phyloP scores from a whole-genome alignment of 2,888 invertebrate genomes.

The Pyrgus malvae region DNA sequence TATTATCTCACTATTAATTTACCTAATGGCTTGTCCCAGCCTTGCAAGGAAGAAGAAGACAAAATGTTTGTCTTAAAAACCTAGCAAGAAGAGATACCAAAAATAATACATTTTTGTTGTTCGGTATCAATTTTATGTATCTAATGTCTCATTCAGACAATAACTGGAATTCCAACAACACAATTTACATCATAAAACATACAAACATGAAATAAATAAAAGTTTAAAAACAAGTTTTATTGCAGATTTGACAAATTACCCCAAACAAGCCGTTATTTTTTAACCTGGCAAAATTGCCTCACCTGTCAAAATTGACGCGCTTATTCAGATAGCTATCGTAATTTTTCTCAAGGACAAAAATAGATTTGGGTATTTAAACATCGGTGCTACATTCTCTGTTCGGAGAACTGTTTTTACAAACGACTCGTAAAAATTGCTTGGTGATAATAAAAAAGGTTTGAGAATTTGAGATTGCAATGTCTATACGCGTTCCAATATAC shows the following conservation, averaged over 20 bases:
- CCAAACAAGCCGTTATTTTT: background rate
- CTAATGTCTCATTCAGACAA: too few relatives aligned
- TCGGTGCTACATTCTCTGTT: conserved; percentile 13
- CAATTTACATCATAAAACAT: background rate
- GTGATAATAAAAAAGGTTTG: conserved; percentile 1
- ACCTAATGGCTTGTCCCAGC: too few relatives aligned
- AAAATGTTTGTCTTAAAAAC: too few relatives aligned
- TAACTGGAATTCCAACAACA: too few relatives aligned
- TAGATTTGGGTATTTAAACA: conserved; percentile 21
- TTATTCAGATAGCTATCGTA: conserved; percentile 6
- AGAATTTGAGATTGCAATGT: background rate
- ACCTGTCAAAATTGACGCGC: conserved; percentile 21
- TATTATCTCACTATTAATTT: too few relatives aligned
- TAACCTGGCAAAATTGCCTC: conserved; percentile 4
- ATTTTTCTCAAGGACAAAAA: conserved; percentile 13
- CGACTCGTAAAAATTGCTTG: conserved; percentile 17
- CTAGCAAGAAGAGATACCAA: too few relatives aligned
- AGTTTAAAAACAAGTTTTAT: background rate
- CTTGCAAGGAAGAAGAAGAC: too few relatives aligned
- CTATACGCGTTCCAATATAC: too few relatives aligned
- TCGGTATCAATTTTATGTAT: too few relatives aligned
- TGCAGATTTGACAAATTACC: background rate
- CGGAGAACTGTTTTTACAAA: conserved; percentile 18
- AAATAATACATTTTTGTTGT: too few relatives aligned
- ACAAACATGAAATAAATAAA: background rate